These are phyloP conservation scores for Australoheros scitulus DNA, from an alignment of 2,113 vertebrate genomes.

Conservation along the genomic window DNA sequence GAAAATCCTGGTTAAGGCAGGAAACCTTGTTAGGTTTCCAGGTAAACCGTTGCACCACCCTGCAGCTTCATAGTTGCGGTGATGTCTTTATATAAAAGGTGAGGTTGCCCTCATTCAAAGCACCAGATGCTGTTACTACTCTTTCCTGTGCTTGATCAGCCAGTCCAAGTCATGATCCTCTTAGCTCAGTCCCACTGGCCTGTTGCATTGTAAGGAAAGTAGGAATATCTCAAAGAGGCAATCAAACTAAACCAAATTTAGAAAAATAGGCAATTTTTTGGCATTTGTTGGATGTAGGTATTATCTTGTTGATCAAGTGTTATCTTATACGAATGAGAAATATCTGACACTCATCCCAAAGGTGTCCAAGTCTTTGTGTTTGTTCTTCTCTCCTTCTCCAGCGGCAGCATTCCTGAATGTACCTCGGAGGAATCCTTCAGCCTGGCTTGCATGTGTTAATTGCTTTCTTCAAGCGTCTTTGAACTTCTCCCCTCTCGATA, in stretches of 20 bases:
- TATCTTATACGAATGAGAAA: not conserved
- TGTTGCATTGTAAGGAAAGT: not conserved
- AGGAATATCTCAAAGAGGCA: not conserved
- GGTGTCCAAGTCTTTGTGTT: conserved; percentile 24
- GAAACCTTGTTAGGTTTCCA: not conserved
- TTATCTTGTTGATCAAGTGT: not conserved
- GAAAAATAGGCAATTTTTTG: not conserved
- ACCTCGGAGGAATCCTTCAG: conserved; percentile 48
- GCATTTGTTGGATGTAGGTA: not conserved
- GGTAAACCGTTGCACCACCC: not conserved
- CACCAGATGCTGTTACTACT: not conserved
- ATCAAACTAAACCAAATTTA: not conserved
- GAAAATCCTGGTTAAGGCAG: conserved; percentile 1
- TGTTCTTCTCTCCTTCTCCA: conserved; percentile 25
- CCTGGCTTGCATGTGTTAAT: conserved; percentile 66
- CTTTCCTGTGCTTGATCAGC: not conserved
- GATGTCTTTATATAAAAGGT: not conserved
- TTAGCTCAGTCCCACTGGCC: not conserved
- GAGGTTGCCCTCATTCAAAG: not conserved
- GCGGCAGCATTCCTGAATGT: conserved; percentile 33
- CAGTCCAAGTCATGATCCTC: not conserved
- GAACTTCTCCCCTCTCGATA: conserved; percentile 65
- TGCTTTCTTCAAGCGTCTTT: conserved; percentile 69
- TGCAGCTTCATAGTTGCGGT: not conserved
- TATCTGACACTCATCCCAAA: conserved; percentile 5